Base-by-base conservation (phyloP, 2,113 vertebrate genomes). In the Narcine bancroftii region DNA sequence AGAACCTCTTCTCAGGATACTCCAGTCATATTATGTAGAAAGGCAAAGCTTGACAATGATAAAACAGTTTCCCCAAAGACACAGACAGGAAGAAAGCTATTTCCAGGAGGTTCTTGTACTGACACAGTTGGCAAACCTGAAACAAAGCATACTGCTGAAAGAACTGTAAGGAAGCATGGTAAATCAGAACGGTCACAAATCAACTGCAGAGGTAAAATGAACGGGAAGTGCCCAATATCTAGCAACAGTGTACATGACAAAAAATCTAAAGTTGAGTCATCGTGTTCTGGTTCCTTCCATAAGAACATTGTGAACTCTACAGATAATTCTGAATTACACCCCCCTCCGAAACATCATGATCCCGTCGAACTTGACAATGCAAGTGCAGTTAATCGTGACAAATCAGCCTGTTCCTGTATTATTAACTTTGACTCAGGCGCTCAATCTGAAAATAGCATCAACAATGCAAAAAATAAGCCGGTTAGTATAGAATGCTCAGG, bases 61-160 rank as follows among this genome's bases (percentile, higher is more conserved):
- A 94, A 87, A 66, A 96, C 95, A 93, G 93, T 93, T 36, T 96
- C 98, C 93, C 95, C 96, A 42, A 97, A 96, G 94, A 95, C 96
- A 85, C 96, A 97, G n/a, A 94, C 96, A 71, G 97, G 96, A 95
- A 97, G 97, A 94, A 97, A 96, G 94, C 94, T 97, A 42, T 93
- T 95, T 94, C 96, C 97, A 94, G 93, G 95, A 77, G 96, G 96
- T 93, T 94, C 94, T 56, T 45, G 47, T 91, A 93, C 89, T 91
- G 97, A 98, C 60, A 93, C 94, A 73, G 95, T 94, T 42, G 94
- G 95, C 72, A 96, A 96, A 7, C 94, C 95, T 21, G 95, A 96
- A 93, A 96, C 96, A 4, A 96, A 96, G 42, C 96, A 96, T 85
- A 95, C 96, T 94, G 96, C 96, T 92, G 96, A 96, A 0, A 95